These are phyloP conservation scores for Epinephelus cyanopodus DNA, from an alignment of 2,113 vertebrate genomes.

Conservation along the genomic window DNA sequence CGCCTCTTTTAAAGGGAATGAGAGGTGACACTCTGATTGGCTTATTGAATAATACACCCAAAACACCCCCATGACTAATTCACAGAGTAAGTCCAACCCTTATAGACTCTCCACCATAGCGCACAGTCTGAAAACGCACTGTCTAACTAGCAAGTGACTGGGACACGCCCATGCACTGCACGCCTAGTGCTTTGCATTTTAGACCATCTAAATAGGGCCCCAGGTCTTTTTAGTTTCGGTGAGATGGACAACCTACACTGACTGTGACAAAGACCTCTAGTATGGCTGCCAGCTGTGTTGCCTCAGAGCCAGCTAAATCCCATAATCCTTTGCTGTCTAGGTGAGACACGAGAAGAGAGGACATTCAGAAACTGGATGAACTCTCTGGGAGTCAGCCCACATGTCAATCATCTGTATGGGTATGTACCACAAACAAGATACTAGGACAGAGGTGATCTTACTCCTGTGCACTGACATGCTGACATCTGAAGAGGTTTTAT, in stretches of 20 bases:
- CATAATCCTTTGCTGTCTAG: conserved; percentile 73
- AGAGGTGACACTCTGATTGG: too few relatives aligned
- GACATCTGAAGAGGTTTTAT: not conserved
- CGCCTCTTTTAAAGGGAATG: too few relatives aligned
- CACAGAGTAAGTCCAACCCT: too few relatives aligned
- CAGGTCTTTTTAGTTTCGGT: not conserved
- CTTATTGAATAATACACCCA: too few relatives aligned
- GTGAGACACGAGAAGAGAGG: conserved; percentile 93
- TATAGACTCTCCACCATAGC: too few relatives aligned
- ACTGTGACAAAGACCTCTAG: not conserved
- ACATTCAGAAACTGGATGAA: conserved; percentile 99
- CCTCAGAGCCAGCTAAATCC: conserved; percentile 21
- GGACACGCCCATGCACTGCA: too few relatives aligned
- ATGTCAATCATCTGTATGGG: conserved; percentile 93
- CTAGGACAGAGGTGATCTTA: not conserved
- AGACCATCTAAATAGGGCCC: too few relatives aligned
- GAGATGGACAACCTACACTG: not conserved
- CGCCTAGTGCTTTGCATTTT: too few relatives aligned
- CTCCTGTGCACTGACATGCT: not conserved
- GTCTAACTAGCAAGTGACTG: too few relatives aligned
- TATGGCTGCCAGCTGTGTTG: not conserved
- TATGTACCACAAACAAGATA: conserved; percentile 67
- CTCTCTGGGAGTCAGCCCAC: conserved; percentile 92
- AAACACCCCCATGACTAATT: too few relatives aligned
- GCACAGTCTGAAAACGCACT: too few relatives aligned